Evolutionary conservation across 2,888 invertebrate species (phyloP), one percentile per base, ranked within the genome.

Genomic region (Ferdinandea cuprea): DNA sequence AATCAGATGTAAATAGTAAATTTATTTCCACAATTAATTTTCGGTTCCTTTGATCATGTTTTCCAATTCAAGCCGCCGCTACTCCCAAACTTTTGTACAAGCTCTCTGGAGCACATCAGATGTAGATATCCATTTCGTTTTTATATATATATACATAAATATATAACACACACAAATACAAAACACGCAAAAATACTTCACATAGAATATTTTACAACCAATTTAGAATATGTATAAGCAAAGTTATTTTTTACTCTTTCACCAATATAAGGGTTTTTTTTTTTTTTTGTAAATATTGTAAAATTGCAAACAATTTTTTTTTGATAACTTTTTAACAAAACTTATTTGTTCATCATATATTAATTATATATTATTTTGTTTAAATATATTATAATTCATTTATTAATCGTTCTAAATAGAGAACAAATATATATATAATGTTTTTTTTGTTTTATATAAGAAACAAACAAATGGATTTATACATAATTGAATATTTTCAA

Each of bases 251-350:
- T 71, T 71, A 77, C 42, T 65, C 58, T 63, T 77, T 71, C 81
- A 77, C 46, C 37, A 66, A 46, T 59, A 69, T 69, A 65, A 42
- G 48, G n/a, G n/a, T n/a, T n/a, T n/a, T n/a, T n/a, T n/a, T 17
- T 77, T 66, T 46, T 81, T 81, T 46, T 81, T 81, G 81, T 81
- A 81, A 77, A 81, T 81, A 81, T 65, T 81, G 81, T 81, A 81
- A 71, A 81, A 71, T 81, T 66, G 46, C 65, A 63, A 61, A 59
- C 17, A 28, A 7, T 19, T 63, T 63, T 58, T 50, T 63, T 63
- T 58, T 50, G 68, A 59, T 32, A 76, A 52, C 69, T 37, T 37
- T 65, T 50, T 48, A 21, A 58, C 25, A 8, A 58, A 44, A 35
- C 28, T 35, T 50, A 15, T 35, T 50, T 37, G 9, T 40, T 69